Conservation (phyloP, 2,797 vertebrate species). For the Notamacropus eugenii region DNA sequence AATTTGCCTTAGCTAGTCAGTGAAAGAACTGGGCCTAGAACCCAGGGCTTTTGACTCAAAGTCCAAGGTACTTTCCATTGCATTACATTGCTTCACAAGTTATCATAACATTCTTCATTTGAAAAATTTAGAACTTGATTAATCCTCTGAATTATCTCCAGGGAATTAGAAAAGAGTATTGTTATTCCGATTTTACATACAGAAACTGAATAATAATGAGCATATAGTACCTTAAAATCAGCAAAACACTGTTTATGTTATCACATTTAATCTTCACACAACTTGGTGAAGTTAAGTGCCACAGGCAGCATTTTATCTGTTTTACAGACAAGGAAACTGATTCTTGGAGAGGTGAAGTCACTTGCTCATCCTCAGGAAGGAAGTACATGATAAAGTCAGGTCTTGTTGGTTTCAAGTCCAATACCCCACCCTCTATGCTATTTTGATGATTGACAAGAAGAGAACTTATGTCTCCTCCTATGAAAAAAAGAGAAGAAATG, state of each 20-base stretch:
- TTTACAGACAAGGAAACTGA: background rate
- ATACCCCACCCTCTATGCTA: background rate
- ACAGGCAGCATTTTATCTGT: background rate
- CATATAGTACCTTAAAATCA: background rate
- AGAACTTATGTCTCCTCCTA: background rate
- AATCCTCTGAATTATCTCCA: background rate
- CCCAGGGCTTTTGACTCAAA: background rate
- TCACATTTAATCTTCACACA: background rate
- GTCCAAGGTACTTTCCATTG: background rate
- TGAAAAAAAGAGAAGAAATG: background rate
- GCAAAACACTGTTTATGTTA: background rate
- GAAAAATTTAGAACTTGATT: background rate
- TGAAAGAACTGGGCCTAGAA: slow-evolving; percentile 1
- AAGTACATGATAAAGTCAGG: background rate
- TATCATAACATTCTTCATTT: background rate
- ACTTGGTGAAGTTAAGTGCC: background rate
- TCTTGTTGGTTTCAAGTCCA: background rate
- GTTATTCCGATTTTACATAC: background rate
- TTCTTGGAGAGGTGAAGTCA: background rate
- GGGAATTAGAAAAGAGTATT: background rate
- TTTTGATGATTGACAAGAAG: background rate
- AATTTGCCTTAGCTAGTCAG: background rate
- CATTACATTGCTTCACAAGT: background rate
- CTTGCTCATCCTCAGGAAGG: background rate
- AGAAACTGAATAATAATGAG: background rate